Evolutionary conservation across 2,113 vertebrate species (phyloP).

Genomic region (Amphiprion percula): DNA sequence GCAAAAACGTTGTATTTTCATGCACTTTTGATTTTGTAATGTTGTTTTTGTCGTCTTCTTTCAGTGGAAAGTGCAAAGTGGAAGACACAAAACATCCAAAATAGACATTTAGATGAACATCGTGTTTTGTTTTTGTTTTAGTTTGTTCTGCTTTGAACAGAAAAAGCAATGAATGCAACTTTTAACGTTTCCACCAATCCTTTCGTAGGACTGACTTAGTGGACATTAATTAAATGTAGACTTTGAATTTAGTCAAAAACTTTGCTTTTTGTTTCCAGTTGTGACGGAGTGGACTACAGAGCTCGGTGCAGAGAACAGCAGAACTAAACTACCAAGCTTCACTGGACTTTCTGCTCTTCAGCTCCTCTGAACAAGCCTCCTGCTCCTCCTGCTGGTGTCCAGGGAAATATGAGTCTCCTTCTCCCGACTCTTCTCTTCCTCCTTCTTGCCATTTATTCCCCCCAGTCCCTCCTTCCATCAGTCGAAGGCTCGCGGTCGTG

Average conservation of each 20-base stretch:
- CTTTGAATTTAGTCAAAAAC: not conserved
- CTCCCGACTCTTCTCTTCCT: not conserved
- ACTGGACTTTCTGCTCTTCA: not conserved
- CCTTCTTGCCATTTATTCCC: slow-evolving; percentile 11
- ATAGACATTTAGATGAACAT: too few relatives aligned
- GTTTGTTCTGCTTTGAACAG: too few relatives aligned
- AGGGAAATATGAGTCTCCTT: slow-evolving; percentile 37
- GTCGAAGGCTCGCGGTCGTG: slow-evolving; percentile 39
- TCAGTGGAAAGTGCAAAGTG: too few relatives aligned
- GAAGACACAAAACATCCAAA: too few relatives aligned
- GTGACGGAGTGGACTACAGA: not conserved
- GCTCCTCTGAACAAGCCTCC: not conserved
- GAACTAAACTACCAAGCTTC: slow-evolving; percentile 12
- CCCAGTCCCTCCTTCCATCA: not conserved
- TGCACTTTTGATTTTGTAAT: too few relatives aligned
- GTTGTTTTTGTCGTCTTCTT: too few relatives aligned
- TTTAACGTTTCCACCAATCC: not conserved
- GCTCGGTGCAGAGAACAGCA: not conserved
- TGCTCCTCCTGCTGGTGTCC: not conserved
- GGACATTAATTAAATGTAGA: not conserved
- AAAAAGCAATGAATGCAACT: too few relatives aligned
- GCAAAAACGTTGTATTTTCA: too few relatives aligned
- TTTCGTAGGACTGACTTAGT: not conserved
- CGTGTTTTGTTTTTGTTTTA: too few relatives aligned
- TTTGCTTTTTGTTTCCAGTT: slow-evolving; percentile 25